phyloP scores from a whole-genome alignment of 2,888 invertebrate species.

The Lithophane ornitopus region DNA sequence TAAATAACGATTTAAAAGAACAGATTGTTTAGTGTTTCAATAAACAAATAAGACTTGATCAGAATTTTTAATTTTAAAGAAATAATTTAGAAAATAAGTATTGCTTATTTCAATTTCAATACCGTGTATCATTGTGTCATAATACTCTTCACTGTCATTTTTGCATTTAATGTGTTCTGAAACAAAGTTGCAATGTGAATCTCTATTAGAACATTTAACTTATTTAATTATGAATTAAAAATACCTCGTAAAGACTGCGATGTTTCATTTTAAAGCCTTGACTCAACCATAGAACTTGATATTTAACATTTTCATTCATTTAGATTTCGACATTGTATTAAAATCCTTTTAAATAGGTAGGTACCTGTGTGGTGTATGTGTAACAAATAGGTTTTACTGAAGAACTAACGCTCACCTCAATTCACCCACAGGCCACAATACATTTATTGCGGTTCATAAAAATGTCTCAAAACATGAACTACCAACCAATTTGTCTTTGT shows the following conservation, averaged over 20 bases:
- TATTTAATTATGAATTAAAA: constrained; percentile 6
- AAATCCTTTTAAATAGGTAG: not conserved
- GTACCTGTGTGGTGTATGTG: not conserved
- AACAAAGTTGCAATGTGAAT: constrained; percentile 47
- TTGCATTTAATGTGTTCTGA: constrained; percentile 46
- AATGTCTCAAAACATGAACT: not conserved
- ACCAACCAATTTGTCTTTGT: constrained; percentile 3
- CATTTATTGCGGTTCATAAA: not conserved
- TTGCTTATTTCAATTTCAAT: constrained; percentile 48
- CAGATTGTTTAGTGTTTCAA: not conserved
- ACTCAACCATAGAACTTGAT: constrained; percentile 8
- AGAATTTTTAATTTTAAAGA: not conserved
- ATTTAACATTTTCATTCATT: constrained; percentile 19
- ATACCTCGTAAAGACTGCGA: constrained; percentile 18
- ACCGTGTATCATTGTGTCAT: constrained; percentile 46
- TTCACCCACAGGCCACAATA: not conserved
- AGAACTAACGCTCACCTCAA: constrained; percentile 30
- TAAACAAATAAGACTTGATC: not conserved
- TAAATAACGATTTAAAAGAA: constrained; percentile 29
- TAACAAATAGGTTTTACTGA: constrained; percentile 7
- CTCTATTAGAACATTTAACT: constrained; percentile 11
- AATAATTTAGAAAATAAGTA: not conserved
- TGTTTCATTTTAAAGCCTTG: constrained; percentile 25
- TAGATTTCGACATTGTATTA: constrained; percentile 13
- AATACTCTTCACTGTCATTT: constrained; percentile 24